Conservation (phyloP, 1,140 invertebrate genomes). For the Probaryconus sp. region DNA sequence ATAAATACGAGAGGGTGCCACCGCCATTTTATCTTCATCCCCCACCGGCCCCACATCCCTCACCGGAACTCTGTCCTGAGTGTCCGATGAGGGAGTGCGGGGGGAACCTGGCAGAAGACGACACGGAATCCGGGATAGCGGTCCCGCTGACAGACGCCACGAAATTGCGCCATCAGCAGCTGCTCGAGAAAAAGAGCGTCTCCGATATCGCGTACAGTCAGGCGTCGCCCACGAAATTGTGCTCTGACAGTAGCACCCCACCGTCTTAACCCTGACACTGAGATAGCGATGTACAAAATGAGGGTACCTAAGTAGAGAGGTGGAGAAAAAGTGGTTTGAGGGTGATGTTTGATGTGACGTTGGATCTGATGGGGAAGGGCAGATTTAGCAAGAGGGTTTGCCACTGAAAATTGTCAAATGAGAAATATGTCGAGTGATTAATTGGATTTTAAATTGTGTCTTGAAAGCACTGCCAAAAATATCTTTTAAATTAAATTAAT, state of each 20-base stretch:
- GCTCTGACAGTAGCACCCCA: slow-evolving; percentile 79
- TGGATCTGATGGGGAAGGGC: no score
- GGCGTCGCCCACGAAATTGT: slow-evolving; percentile 83
- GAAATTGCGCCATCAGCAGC: slow-evolving; percentile 80
- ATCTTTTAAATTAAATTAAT: no score
- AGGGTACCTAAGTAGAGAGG: no score
- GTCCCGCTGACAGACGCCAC: slow-evolving; percentile 81
- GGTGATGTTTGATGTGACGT: no score
- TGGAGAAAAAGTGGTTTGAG: no score
- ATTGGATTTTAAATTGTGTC: no score
- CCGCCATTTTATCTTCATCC: slow-evolving; percentile 82
- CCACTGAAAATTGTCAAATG: no score
- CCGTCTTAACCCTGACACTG: slow-evolving; percentile 65
- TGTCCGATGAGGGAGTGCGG: slow-evolving; percentile 43
- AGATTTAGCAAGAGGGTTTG: no score
- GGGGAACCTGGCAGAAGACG: slow-evolving; percentile 78
- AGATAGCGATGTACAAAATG: slow-evolving; percentile 19
- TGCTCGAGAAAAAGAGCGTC: slow-evolving; percentile 94
- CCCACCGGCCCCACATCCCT: slow-evolving; percentile 82
- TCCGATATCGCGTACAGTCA: slow-evolving; percentile 95
- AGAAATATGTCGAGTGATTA: no score
- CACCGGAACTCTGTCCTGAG: slow-evolving; percentile 76
- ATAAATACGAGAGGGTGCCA: slow-evolving; percentile 84
- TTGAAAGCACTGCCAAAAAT: no score
- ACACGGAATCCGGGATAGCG: slow-evolving; percentile 85